Conservation (phyloP, 2,113 vertebrate species). For the Vulpes lagopus region DNA sequence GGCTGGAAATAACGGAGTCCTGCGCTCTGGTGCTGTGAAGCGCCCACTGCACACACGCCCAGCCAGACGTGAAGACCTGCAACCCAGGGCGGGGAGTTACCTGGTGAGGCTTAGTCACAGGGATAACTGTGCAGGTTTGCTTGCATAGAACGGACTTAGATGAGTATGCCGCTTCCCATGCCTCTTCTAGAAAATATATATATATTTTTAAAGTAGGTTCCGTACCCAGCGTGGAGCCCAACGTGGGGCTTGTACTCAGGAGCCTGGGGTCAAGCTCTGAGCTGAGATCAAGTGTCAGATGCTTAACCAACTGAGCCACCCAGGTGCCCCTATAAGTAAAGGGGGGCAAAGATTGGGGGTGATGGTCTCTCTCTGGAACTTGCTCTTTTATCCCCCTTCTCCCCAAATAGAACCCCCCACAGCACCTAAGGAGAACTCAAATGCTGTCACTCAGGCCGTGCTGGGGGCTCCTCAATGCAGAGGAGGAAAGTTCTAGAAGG, state of each 20-base stretch:
- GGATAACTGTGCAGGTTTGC: rapidly evolving
- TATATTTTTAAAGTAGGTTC: not conserved
- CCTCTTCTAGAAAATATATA: no score
- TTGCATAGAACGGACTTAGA: rapidly evolving
- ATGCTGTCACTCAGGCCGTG: rapidly evolving
- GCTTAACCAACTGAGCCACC: not conserved
- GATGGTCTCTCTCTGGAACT: not conserved
- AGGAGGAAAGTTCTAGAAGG: rapidly evolving
- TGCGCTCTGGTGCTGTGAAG: rapidly evolving
- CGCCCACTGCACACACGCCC: rapidly evolving
- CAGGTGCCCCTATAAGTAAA: rapidly evolving
- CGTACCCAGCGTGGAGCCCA: not conserved
- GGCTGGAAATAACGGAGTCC: not conserved
- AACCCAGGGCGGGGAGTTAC: not conserved
- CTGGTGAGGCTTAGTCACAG: rapidly evolving
- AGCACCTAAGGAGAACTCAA: not conserved
- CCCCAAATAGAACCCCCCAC: not conserved
- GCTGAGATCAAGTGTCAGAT: not conserved
- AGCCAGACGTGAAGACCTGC: rapidly evolving
- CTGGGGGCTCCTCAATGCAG: rapidly evolving
- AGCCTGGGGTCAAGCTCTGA: not conserved
- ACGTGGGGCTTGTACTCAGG: not conserved
- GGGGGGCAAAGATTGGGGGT: not conserved
- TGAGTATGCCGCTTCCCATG: not conserved
- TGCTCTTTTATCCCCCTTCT: not conserved